phyloP scores from a whole-genome alignment of 1,140 invertebrate genomes.

The Spodoptera frugiperda region DNA sequence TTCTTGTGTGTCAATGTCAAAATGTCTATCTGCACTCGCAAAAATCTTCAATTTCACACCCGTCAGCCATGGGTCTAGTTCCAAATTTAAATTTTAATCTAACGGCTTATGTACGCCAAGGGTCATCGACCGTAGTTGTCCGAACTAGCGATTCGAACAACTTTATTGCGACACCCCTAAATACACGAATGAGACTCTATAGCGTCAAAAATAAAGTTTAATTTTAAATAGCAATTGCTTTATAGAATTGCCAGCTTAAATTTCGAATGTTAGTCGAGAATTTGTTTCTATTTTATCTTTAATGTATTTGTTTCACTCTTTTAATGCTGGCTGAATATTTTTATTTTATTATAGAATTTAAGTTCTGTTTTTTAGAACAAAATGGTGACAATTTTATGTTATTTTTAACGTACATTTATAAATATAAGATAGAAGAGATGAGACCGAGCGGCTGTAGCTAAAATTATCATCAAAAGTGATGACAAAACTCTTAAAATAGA shows the following conservation, averaged over 20 bases:
- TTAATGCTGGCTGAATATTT: background rate
- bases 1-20: background rate
- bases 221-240: conserved; percentile 61
- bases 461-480: conserved; percentile 15
- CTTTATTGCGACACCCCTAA: conserved; percentile 13
- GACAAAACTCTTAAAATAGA: conserved; percentile 12
- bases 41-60: conserved; percentile 51
- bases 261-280: conserved; percentile 31
- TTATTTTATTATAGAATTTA: background rate
- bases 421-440: background rate
- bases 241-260: conserved; percentile 27
- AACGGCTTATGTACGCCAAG: conserved; percentile 69
- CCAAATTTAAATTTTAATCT: conserved; percentile 83
- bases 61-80: conserved; percentile 59
- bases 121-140: conserved; percentile 75
- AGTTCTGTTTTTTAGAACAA: background rate
- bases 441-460: conserved; percentile 7
- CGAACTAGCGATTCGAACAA: conserved; percentile 60
- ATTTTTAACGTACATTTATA: background rate
- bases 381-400: background rate
- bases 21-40: background rate
- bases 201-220: conserved; percentile 57
- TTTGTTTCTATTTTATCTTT: conserved; percentile 6
- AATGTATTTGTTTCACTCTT: conserved; percentile 8
- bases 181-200: conserved; percentile 51